These are phyloP conservation scores for Pipistrellus pygmaeus DNA, from an alignment of 2,797 vertebrate species.

Conservation along the genomic window DNA sequence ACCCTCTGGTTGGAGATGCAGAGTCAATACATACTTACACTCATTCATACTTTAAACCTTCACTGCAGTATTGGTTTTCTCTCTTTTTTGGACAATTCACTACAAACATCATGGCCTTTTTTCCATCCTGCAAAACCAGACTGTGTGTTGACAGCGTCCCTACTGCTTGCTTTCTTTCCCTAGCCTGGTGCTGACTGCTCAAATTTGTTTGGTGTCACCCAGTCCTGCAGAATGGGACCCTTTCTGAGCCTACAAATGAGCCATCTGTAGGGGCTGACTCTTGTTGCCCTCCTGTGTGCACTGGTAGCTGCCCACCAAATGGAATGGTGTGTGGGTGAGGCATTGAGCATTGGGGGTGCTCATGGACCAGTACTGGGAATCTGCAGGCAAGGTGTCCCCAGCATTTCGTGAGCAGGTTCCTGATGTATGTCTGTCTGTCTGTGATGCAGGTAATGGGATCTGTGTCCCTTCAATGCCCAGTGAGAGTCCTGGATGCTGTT, in stretches of 20 bases:
- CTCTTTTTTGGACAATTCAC: not conserved
- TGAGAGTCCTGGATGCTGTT: not conserved
- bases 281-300: too few species aligned
- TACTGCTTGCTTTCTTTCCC: not conserved
- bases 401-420: rapidly evolving
- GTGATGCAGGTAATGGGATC: not conserved
- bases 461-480: not conserved
- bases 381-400: not conserved
- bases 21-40: not conserved
- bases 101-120: not conserved
- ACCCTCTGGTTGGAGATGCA: not conserved
- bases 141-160: not conserved
- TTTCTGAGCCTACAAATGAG: not conserved
- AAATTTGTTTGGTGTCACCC: not conserved
- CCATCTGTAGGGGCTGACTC: not conserved
- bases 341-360: rapidly evolving
- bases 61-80: not conserved
- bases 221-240: not conserved
- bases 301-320: not conserved
- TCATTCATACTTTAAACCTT: not conserved
- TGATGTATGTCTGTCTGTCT: not conserved
- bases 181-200: not conserved
- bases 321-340: not conserved
- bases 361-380: not conserved
- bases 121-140: not conserved